Percentiles rank a stretch among this genome's conserved stretches.
phyloP scores from a whole-genome alignment of 2,888 invertebrate species.

The Siphlonurus alternatus region DNA sequence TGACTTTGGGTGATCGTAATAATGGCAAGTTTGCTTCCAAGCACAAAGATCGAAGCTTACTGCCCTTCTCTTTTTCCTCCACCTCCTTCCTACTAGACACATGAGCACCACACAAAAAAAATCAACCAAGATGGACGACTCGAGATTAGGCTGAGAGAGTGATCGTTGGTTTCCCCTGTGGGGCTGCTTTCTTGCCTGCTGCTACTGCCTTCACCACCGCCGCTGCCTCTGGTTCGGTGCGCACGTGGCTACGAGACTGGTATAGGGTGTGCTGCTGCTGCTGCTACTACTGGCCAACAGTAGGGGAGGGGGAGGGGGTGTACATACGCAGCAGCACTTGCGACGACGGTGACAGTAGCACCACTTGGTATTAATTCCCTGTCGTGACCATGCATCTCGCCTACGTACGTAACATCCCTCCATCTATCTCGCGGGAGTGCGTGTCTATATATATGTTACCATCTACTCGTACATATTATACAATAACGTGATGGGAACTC shows the following conservation, averaged over 20 bases:
- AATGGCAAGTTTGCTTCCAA: not conserved
- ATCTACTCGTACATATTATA: too few relatives aligned
- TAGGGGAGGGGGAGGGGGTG: not conserved
- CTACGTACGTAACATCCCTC: too few relatives aligned
- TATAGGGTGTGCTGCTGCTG: too few relatives aligned
- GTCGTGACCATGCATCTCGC: not conserved
- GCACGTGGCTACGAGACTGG: not conserved
- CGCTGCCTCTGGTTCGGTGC: not conserved
- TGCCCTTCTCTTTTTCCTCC: not conserved
- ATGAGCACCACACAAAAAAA: not conserved
- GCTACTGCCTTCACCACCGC: too few relatives aligned
- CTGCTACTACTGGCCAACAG: not conserved
- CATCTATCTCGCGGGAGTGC: too few relatives aligned
- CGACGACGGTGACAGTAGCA: not conserved
- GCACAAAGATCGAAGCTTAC: not conserved
- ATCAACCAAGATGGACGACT: not conserved
- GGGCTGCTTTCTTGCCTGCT: not conserved
- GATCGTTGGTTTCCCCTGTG: not conserved
- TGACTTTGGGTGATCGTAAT: not conserved
- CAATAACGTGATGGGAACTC: too few relatives aligned
- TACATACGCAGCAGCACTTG: not conserved
- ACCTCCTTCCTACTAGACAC: not conserved
- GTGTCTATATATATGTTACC: too few relatives aligned
- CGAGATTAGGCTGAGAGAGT: not conserved
- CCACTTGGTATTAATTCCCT: not conserved